These are phyloP conservation scores for Pelecanoides urinatrix DNA, from an alignment of 2,113 vertebrate genomes.

Conservation along the genomic window DNA sequence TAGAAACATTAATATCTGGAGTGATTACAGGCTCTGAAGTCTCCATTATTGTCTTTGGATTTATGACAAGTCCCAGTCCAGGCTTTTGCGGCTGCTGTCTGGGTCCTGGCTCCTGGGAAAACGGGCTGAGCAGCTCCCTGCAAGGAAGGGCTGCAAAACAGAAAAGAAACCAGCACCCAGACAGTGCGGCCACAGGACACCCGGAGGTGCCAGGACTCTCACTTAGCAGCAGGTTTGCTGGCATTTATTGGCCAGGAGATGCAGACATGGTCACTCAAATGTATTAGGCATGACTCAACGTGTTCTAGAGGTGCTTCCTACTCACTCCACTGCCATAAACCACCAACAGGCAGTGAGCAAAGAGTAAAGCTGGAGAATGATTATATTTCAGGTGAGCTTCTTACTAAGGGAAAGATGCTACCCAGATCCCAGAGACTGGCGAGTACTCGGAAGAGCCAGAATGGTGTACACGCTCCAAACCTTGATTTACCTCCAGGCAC, in stretches of 20 bases:
- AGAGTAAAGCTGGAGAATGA: neutral
- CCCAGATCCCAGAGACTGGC: neutral
- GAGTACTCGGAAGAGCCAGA: neutral
- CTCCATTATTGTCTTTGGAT: constrained; percentile 19
- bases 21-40: neutral
- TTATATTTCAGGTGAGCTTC: neutral
- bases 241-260: neutral
- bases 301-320: neutral
- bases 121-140: neutral
- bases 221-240: neutral
- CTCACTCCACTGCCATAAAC: neutral
- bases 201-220: neutral
- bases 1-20: constrained; percentile 5
- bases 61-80: neutral
- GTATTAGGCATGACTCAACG: neutral
- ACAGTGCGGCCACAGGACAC: neutral
- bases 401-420: neutral
- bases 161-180: neutral
- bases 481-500: neutral
- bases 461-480: rapidly evolving
- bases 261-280: neutral
- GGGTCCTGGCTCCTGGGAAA: neutral
- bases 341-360: neutral
- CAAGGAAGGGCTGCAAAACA: neutral
- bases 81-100: neutral